phyloP scores from a whole-genome alignment of 1,140 invertebrate species.

The Bombus ignitus region DNA sequence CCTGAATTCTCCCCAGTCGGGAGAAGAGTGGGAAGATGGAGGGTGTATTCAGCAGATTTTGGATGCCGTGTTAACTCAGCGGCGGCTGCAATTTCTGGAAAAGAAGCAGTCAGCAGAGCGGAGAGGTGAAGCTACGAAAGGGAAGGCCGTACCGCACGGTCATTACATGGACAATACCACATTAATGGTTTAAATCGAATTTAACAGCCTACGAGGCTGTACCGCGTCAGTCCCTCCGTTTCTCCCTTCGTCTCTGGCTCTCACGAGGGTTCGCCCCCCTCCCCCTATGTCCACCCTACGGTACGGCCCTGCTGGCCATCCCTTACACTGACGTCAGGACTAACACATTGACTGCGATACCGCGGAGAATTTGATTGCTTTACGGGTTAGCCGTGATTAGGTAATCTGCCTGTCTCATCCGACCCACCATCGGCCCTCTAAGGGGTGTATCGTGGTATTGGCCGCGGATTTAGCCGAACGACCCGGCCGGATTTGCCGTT shows the following conservation, averaged over 20 bases:
- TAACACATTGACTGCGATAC: constrained; percentile 63
- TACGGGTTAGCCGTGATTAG: constrained; percentile 78
- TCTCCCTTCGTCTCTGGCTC: neutral
- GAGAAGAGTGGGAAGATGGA: too few species aligned
- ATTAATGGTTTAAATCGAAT: constrained; percentile 79
- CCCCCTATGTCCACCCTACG: constrained; percentile 21
- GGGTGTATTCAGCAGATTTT: constrained; percentile 32
- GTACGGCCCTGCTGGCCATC: constrained; percentile 12
- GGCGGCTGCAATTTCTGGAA: constrained; percentile 45
- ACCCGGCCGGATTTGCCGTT: constrained; percentile 50
- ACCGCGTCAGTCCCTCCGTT: neutral
- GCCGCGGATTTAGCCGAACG: constrained; percentile 54
- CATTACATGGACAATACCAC: constrained; percentile 78
- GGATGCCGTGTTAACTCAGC: constrained; percentile 21
- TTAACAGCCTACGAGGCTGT: constrained; percentile 71
- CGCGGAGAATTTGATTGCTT: constrained; percentile 77
- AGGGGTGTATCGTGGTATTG: constrained; percentile 37
- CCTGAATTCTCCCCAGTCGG: too few species aligned
- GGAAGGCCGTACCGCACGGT: constrained; percentile 55
- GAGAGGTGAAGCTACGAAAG: constrained; percentile 48
- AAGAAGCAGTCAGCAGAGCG: constrained; percentile 69
- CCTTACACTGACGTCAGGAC: constrained; percentile 52
- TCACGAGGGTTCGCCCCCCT: neutral
- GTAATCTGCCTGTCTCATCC: constrained; percentile 75
- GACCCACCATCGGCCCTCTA: constrained; percentile 8